Conservation (phyloP, 1,140 invertebrate genomes). For the Alviniconcha marisindica region DNA sequence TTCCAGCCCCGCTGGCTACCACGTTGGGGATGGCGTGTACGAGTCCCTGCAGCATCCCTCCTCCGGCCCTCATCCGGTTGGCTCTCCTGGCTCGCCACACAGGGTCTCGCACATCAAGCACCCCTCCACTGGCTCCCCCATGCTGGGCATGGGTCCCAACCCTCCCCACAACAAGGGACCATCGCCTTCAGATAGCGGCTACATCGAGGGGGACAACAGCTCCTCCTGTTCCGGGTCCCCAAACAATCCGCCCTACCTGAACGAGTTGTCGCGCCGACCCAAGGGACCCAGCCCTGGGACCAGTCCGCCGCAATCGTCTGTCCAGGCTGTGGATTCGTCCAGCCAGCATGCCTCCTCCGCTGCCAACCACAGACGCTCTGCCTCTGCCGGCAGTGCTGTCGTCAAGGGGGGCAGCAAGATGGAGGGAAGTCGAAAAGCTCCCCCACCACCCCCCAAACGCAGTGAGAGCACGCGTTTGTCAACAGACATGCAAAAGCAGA, state of each 20-base stretch:
- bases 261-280: slow-evolving; percentile 47
- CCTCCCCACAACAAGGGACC: slow-evolving; percentile 41
- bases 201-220: slow-evolving; percentile 56
- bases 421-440: slow-evolving; percentile 47
- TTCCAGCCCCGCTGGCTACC: neutral
- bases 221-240: slow-evolving; percentile 44
- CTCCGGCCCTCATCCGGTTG: neutral
- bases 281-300: slow-evolving; percentile 35
- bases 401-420: slow-evolving; percentile 39
- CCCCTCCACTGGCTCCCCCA: slow-evolving; percentile 40
- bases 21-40: neutral
- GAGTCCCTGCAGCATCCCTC: neutral
- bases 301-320: slow-evolving; percentile 1
- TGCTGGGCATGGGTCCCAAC: slow-evolving; percentile 27
- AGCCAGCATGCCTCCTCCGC: slow-evolving; percentile 18
- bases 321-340: neutral
- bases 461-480: slow-evolving; percentile 69
- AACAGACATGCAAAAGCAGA: slow-evolving; percentile 28
- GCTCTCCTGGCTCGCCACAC: slow-evolving; percentile 31
- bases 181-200: slow-evolving; percentile 43
- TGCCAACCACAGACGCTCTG: slow-evolving; percentile 46
- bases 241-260: slow-evolving; percentile 53
- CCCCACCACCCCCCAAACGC: slow-evolving; percentile 70
- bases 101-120: slow-evolving; percentile 49
- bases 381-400: slow-evolving; percentile 44